These are phyloP conservation scores for Microctenopoma stevenorrisi DNA, from an alignment of 2,797 vertebrate species.

Conservation along the genomic window DNA sequence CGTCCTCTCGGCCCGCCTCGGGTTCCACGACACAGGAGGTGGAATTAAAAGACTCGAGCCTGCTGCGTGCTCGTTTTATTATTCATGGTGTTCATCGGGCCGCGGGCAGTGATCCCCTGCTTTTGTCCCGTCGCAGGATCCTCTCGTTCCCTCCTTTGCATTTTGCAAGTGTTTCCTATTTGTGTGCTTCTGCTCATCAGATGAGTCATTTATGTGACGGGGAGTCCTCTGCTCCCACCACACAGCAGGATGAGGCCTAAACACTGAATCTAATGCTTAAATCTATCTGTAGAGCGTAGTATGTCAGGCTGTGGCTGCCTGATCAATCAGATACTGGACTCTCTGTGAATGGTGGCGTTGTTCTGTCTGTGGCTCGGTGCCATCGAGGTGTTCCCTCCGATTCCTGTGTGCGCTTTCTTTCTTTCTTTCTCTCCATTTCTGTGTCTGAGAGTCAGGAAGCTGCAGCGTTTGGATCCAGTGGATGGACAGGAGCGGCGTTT, in stretches of 20 bases:
- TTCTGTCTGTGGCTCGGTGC: constrained; percentile 33
- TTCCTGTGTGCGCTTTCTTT: constrained; percentile 18
- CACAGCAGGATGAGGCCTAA: not conserved
- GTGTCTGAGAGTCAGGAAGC: constrained; percentile 11
- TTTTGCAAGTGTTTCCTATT: constrained; percentile 3
- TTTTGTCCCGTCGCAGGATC: constrained; percentile 1
- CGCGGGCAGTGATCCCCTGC: constrained; percentile 14
- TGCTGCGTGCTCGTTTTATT: constrained; percentile 30
- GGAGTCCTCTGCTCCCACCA: not conserved
- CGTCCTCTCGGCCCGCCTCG: constrained; percentile 15
- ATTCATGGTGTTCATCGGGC: constrained; percentile 49
- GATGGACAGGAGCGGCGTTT: not conserved
- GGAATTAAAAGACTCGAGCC: constrained; percentile 5
- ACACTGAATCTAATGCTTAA: constrained; percentile 2
- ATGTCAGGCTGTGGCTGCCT: constrained; percentile 31
- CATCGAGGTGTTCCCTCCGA: constrained; percentile 31
- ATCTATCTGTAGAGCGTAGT: constrained; percentile 46
- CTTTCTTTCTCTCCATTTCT: not conserved
- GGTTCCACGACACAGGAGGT: constrained; percentile 28
- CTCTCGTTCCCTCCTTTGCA: constrained; percentile 10
- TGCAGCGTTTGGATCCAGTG: not conserved
- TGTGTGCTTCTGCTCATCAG: constrained; percentile 3
- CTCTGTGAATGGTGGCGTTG: constrained; percentile 63
- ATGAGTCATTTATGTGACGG: constrained; percentile 13
- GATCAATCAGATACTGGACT: constrained; percentile 54